Base-by-base conservation (phyloP, 2,888 invertebrate species). In the Aporophyla lueneburgensis region DNA sequence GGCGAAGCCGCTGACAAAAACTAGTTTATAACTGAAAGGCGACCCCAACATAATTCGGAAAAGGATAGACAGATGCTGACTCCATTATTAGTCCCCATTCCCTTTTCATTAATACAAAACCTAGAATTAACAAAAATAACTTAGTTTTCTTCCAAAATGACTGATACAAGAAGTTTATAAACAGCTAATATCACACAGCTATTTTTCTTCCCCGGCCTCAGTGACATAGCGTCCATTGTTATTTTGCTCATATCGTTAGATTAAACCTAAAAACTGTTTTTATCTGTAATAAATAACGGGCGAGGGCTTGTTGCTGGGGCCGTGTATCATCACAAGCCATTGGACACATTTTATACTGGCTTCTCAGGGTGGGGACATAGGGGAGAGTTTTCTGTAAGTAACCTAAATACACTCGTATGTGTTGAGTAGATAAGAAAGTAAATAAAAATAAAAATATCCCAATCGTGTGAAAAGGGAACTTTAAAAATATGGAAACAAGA, bases 271-370 rank as follows among this genome's bases (percentile, higher is more conserved):
- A 83, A 83, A 81, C 81, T 77, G 82, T 46, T 82, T 78, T 78
- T 84, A 83, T 83, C 75, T 74, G 74, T 51, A 74, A 86, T 86
- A 86, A 86, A 86, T 86, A 80, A 84, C 75, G 21, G 63, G 54
- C 54, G 67, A 61, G 56, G 72, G 86, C 83, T 86, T 85, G 80
- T 83, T 86, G 78, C 74, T 69, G 24, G 49, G 59, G 62, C 65
- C 58, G 70, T 85, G 85, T 79, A 85, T 85, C 83, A 85, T 86
- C 74, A 66, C 85, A 78, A 59, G 62, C 77, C 83, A 86, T 86
- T 86, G 78, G 83, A 78, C 78, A 78, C 75, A 83, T 85, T 85
- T 85, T 76, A 84, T 84, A 68, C 63, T 54, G 72, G 74, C 65
- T 77, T 74, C 74, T 78, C 46, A 71, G 27, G 1, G 40, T 27